Percentiles rank a stretch among this genome's conserved stretches.
These are phyloP conservation scores for Orthosia gothica DNA, from an alignment of 2,888 invertebrate species.

Conservation along the genomic window DNA sequence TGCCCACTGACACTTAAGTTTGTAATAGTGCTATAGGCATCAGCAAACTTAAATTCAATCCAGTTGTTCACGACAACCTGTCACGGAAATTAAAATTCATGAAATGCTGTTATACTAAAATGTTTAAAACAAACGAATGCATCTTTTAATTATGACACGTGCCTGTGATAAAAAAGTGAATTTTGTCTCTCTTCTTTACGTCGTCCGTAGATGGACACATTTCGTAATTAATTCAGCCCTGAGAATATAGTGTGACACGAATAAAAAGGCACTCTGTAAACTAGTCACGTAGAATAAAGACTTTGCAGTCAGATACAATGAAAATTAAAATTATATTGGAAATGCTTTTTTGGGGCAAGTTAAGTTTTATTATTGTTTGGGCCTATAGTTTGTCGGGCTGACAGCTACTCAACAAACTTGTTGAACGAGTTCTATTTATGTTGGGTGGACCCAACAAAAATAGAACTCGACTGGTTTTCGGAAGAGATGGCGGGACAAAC, in stretches of 20 bases:
- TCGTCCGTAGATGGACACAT: slow-evolving; percentile 38
- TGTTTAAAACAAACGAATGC: slow-evolving; percentile 5
- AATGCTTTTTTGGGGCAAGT: neutral
- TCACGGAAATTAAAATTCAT: neutral
- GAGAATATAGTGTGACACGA: slow-evolving; percentile 39
- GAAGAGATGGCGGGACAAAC: no score
- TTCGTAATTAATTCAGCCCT: slow-evolving; percentile 54
- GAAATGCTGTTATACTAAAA: neutral
- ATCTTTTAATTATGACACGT: slow-evolving; percentile 41
- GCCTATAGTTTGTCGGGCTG: no score
- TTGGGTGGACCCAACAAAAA: no score
- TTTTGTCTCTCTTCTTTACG: slow-evolving; percentile 46
- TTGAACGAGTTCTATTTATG: no score
- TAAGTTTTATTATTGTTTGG: neutral
- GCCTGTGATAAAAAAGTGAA: slow-evolving; percentile 32
- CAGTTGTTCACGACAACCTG: neutral
- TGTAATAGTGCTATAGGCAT: no score
- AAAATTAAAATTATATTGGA: slow-evolving; percentile 33
- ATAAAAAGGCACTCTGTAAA: slow-evolving; percentile 40
- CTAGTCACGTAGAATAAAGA: slow-evolving; percentile 56
- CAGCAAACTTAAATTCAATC: neutral
- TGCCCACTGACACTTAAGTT: no score
- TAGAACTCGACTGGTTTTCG: no score
- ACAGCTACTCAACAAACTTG: no score
- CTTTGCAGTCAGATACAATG: slow-evolving; percentile 35